Conservation (phyloP, 2,797 vertebrate genomes). For the Sphaeramia orbicularis region DNA sequence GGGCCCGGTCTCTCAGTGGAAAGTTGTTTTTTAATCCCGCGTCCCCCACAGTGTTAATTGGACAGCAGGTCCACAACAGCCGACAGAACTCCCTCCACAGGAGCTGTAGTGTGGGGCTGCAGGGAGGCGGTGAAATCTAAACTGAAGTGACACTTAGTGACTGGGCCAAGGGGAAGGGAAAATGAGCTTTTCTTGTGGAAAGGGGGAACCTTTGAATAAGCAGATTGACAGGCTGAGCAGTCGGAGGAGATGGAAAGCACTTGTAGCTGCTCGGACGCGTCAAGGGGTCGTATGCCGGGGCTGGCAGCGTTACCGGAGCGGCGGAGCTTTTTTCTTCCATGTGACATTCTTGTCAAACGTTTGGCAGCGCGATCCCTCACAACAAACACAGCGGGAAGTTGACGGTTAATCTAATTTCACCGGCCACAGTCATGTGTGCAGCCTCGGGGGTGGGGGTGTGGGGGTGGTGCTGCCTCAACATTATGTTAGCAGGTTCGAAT, state of each 20-base stretch:
- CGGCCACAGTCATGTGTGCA: conserved; percentile 44
- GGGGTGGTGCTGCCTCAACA: conserved; percentile 49
- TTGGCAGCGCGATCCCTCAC: conserved; percentile 70
- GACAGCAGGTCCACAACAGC: conserved; percentile 65
- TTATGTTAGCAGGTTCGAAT: conserved; percentile 46
- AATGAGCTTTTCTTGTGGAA: conserved; percentile 76
- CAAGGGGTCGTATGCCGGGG: conserved; percentile 69
- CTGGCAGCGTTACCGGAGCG: conserved; percentile 51
- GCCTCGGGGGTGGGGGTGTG: conserved; percentile 35
- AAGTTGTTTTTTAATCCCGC: conserved; percentile 61
- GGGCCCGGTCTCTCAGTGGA: conserved; percentile 17
- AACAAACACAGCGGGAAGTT: conserved; percentile 74
- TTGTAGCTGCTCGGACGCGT: conserved; percentile 69
- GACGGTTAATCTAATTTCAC: conserved; percentile 75
- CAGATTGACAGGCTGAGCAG: conserved; percentile 82
- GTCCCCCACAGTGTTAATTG: conserved; percentile 75
- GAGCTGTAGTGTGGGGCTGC: conserved; percentile 63
- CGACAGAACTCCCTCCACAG: conserved; percentile 59
- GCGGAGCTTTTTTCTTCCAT: conserved; percentile 42
- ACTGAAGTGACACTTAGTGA: conserved; percentile 83
- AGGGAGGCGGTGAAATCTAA: conserved; percentile 78
- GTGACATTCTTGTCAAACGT: conserved; percentile 78
- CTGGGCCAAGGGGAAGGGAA: conserved; percentile 71
- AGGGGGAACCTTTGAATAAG: conserved; percentile 69
- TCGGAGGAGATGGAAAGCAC: conserved; percentile 80